Base-by-base conservation (phyloP, 1,140 invertebrate genomes). In the Augochlora pura region DNA sequence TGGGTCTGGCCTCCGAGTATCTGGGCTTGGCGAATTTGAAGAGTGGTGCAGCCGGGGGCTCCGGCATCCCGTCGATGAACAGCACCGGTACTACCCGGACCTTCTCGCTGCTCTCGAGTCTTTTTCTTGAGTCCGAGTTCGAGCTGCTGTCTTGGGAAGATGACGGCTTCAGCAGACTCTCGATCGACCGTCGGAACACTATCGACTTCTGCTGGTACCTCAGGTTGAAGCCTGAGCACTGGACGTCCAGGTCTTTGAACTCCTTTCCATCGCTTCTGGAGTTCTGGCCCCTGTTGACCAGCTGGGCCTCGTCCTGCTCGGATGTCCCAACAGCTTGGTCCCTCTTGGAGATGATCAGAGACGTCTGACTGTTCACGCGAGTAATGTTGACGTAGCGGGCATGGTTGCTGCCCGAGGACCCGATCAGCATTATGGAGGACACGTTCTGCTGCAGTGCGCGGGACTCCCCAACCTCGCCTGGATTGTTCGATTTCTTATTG, bases 81-180 rank as follows among this genome's bases (percentile, higher is more conserved):
- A 87, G 59, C 1, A 88, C 82, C 9, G 87, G 87, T 0, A 88
- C 80, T 0, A 88, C 80, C 14, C 77, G 71, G 14, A 88, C 79
- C 46, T 72, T 87, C 5, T 88, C 81, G 0, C 74, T 75, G 0
- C 63, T 21, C 18, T 63, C 68, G 0, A 69, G 12, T 25, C 80
- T 9, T 12, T n/a, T n/a, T 21, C 5, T 62, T 42, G 14, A 21
- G 18, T 52, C 25, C 16, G 10, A 38, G n/a, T 2, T 1, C 0
- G 69, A 54, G 0, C 14, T 25, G 9, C 73, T 54, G 6, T 18
- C 60, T 6, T 42, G 10, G 0, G 42, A 69, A 38, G 39, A 49
- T 6, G 66, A 42, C 9, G 23, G 10, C 21, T 38, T 79, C 68
- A 64, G 12, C 0, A 60, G 8, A 27, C 23, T 62, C n/a, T 77